Percentiles rank a stretch among this genome's conserved stretches.
phyloP scores from a whole-genome alignment of 2,888 invertebrate species.

The Lomographa bimaculata region DNA sequence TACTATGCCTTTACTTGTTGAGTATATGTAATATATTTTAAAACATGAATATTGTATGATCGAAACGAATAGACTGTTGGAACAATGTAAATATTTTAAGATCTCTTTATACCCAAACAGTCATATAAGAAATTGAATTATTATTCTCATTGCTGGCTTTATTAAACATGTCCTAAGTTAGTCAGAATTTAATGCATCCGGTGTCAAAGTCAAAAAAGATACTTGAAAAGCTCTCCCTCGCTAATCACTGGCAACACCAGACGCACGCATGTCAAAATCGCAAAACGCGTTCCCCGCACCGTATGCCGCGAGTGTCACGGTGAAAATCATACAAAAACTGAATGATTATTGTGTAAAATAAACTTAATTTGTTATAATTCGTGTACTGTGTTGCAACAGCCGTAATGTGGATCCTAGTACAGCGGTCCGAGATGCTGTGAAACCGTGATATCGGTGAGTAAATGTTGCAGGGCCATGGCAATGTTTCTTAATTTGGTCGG shows the following conservation, averaged over 20 bases:
- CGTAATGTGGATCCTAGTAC: slow-evolving; percentile 58
- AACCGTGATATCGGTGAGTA: slow-evolving; percentile 63
- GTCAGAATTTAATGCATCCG: too few relatives aligned
- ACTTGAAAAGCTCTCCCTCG: too few relatives aligned
- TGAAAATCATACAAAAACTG: slow-evolving; percentile 51
- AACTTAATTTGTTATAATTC: slow-evolving; percentile 56
- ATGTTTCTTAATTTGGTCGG: slow-evolving; percentile 74
- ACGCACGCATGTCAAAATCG: slow-evolving; percentile 25
- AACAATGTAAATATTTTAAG: too few relatives aligned
- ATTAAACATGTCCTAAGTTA: too few relatives aligned
- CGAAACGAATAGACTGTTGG: too few relatives aligned
- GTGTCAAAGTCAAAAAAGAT: too few relatives aligned
- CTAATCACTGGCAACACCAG: slow-evolving; percentile 4
- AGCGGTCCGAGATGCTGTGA: slow-evolving; percentile 41
- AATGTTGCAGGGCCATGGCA: slow-evolving; percentile 42
- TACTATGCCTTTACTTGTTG: too few relatives aligned
- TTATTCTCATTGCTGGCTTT: too few relatives aligned
- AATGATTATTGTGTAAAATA: slow-evolving; percentile 67
- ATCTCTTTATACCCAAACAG: too few relatives aligned
- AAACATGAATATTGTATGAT: too few relatives aligned
- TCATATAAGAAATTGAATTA: too few relatives aligned
- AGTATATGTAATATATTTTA: too few relatives aligned
- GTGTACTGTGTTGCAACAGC: slow-evolving; percentile 57
- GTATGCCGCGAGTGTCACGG: slow-evolving; percentile 61
- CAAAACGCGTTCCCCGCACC: slow-evolving; percentile 48